These are phyloP conservation scores for Eolophus roseicapilla DNA, from an alignment of 2,113 vertebrate genomes.

Conservation along the genomic window DNA sequence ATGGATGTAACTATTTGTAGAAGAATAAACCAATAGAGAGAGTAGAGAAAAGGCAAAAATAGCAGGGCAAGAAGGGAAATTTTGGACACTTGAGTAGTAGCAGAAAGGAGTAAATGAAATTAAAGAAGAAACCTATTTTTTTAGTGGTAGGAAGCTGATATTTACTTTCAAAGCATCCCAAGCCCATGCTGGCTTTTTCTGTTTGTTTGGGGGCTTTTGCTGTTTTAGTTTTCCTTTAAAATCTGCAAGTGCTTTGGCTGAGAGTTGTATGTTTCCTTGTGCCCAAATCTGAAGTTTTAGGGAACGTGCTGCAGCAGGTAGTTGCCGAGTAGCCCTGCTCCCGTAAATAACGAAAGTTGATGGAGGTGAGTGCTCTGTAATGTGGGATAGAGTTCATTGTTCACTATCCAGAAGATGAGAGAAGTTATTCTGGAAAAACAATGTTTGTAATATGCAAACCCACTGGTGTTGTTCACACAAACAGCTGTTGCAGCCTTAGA, in stretches of 20 bases:
- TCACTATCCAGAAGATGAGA: not conserved
- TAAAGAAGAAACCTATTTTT: not conserved
- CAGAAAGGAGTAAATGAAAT: not conserved
- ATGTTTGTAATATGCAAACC: not conserved
- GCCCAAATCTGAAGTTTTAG: not conserved
- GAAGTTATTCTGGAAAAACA: conserved; percentile 1
- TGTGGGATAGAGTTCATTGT: not conserved
- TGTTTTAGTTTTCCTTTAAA: not conserved
- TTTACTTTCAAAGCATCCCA: not conserved
- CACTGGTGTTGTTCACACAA: not conserved
- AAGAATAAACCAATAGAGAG: not conserved
- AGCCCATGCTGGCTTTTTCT: not conserved
- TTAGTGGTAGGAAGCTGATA: not conserved
- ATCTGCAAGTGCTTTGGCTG: not conserved
- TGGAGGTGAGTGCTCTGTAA: not conserved
- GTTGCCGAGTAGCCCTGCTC: not conserved
- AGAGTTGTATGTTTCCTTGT: not conserved
- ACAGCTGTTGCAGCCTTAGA: not conserved
- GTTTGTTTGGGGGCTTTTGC: not conserved
- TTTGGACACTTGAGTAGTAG: not conserved
- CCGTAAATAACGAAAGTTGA: not conserved
- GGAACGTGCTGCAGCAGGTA: not conserved
- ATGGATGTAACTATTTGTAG: not conserved
- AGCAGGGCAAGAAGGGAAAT: not conserved
- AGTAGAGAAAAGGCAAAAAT: not conserved